Evolutionary conservation across 2,797 vertebrate species (phyloP).

Genomic region (Scleropages formosus): DNA sequence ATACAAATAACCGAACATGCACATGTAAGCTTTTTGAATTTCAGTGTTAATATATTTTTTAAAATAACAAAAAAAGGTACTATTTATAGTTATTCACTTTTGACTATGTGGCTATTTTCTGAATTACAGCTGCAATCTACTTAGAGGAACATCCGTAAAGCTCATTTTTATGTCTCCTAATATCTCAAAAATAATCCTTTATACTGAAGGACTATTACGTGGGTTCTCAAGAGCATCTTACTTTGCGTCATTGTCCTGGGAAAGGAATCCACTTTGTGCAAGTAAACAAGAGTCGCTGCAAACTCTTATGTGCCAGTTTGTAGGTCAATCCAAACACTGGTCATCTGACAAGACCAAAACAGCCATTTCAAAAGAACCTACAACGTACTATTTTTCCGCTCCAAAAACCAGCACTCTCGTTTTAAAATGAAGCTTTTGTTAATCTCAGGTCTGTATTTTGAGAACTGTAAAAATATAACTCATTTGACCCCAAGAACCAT

Average conservation of each 20-base stretch:
- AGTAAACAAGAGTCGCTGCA: not conserved
- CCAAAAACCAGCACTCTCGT: too few species aligned
- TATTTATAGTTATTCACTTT: not conserved
- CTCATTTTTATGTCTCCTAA: not conserved
- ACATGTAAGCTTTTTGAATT: too few species aligned
- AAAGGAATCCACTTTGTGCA: constrained; percentile 6
- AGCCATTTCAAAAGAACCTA: too few species aligned
- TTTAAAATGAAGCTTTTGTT: too few species aligned
- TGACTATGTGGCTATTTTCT: not conserved
- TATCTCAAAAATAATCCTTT: not conserved
- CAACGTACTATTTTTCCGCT: too few species aligned
- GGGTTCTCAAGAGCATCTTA: not conserved
- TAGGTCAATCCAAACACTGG: too few species aligned
- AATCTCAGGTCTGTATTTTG: too few species aligned
- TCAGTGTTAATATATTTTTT: not conserved
- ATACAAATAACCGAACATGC: too few species aligned
- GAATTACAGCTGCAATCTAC: not conserved
- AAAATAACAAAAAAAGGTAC: not conserved
- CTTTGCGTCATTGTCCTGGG: not conserved
- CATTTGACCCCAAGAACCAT: too few species aligned
- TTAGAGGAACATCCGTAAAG: not conserved
- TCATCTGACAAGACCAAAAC: too few species aligned
- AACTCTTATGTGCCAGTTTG: too few species aligned
- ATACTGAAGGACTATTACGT: not conserved
- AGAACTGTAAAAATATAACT: too few species aligned